Evolutionary conservation across 2,113 vertebrate genomes (phyloP).

Genomic region (Redunca redunca): DNA sequence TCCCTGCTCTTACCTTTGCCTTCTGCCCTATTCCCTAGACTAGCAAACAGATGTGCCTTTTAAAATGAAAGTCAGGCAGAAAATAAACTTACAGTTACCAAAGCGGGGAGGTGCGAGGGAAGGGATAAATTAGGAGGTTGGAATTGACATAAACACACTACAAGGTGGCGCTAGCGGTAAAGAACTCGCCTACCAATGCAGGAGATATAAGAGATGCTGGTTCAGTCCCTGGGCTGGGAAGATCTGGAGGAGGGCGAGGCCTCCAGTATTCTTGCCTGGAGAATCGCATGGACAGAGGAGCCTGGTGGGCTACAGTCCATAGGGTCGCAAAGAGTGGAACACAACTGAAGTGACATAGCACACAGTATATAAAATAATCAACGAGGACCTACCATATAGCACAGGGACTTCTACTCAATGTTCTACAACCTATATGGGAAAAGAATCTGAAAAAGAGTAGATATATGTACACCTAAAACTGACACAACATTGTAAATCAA

Average conservation of each 20-base stretch:
- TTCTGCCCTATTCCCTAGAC: not conserved
- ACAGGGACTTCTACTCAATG: not conserved
- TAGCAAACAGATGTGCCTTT: not conserved
- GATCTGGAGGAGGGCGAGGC: not conserved
- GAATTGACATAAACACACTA: not conserved
- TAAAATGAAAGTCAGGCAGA: not conserved
- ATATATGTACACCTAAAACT: not conserved
- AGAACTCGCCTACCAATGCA: not conserved
- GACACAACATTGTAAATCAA: not conserved
- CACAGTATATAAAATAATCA: not conserved
- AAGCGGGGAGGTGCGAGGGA: not conserved
- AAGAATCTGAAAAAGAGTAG: not conserved
- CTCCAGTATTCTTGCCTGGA: not conserved
- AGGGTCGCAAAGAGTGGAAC: not conserved
- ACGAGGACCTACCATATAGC: not conserved
- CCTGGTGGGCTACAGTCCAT: not conserved
- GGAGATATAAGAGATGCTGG: not conserved
- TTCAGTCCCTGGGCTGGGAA: not conserved
- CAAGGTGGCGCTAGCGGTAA: not conserved
- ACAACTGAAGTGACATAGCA: not conserved
- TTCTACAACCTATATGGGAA: not conserved
- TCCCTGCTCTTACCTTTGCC: not conserved
- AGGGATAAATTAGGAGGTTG: not conserved
- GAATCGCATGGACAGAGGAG: not conserved
- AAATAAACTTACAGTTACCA: not conserved